Evolutionary conservation across 2,797 vertebrate species (phyloP).

Genomic region (Podarcis siculus): DNA sequence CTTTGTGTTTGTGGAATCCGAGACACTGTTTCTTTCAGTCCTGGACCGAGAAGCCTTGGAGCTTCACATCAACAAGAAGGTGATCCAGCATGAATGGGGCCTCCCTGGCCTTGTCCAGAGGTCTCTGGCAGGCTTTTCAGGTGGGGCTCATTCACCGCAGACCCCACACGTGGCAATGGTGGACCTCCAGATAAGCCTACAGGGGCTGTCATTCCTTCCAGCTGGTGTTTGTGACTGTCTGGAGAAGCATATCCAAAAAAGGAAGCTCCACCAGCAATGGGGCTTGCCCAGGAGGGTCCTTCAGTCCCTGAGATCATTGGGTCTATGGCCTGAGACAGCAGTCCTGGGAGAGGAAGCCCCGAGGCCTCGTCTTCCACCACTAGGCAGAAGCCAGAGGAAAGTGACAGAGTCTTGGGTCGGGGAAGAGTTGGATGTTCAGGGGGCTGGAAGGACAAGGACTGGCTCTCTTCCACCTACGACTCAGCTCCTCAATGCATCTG

Average conservation of each 20-base stretch:
- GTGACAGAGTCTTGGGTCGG: too few relatives aligned
- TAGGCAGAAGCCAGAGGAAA: neutral
- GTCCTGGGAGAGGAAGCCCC: neutral
- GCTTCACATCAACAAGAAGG: slow-evolving; percentile 55
- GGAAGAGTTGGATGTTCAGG: neutral
- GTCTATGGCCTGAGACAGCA: neutral
- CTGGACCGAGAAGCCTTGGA: slow-evolving; percentile 44
- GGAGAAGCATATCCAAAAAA: slow-evolving; percentile 3
- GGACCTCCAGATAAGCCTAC: neutral
- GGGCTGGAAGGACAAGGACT: neutral
- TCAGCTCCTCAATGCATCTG: too few relatives aligned
- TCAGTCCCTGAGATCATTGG: neutral
- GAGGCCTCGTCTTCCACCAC: neutral
- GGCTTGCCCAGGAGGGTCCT: neutral
- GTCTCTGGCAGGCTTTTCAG: slow-evolving; percentile 52
- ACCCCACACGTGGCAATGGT: neutral
- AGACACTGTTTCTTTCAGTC: slow-evolving; percentile 37
- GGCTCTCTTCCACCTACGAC: neutral
- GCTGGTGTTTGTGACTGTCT: neutral
- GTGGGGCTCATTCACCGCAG: neutral
- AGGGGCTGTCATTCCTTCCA: neutral
- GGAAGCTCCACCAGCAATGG: neutral
- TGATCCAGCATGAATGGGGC: slow-evolving; percentile 62
- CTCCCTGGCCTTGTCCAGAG: slow-evolving; percentile 58
- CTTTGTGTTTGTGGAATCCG: too few relatives aligned